Evolutionary conservation across 2,797 vertebrate species (phyloP).

Genomic region (Peromyscus attwateri): DNA sequence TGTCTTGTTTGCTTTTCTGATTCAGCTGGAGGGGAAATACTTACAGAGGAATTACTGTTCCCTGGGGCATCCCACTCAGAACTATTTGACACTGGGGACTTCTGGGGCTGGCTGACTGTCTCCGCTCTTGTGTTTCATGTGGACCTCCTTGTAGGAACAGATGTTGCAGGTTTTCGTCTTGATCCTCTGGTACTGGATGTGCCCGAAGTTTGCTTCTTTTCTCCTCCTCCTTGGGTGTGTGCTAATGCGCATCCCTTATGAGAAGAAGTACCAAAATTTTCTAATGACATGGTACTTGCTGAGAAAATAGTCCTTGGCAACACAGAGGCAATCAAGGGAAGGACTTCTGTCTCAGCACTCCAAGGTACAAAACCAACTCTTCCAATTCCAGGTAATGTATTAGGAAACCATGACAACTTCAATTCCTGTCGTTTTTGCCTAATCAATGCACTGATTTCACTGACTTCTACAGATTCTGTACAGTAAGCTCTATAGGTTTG

Average conservation of each 20-base stretch:
- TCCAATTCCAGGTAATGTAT: conserved; percentile 87
- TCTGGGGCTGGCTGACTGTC: conserved; percentile 88
- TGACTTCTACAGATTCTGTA: conserved; percentile 89
- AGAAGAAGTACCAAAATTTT: conserved; percentile 93
- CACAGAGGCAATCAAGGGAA: conserved; percentile 87
- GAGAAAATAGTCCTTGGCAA: conserved; percentile 88
- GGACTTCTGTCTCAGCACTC: conserved; percentile 84
- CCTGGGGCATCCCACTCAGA: conserved; percentile 91
- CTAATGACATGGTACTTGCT: conserved; percentile 87
- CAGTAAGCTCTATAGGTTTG: conserved; percentile 84
- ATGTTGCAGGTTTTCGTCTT: conserved; percentile 90
- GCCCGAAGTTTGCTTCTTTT: conserved; percentile 92
- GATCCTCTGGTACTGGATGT: conserved; percentile 92
- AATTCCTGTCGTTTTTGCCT: conserved; percentile 91
- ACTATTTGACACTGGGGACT: conserved; percentile 88
- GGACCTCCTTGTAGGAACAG: conserved; percentile 91
- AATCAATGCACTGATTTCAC: conserved; percentile 87
- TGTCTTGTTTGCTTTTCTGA: conserved; percentile 85
- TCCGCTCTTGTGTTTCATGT: conserved; percentile 91
- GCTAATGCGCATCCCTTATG: conserved; percentile 92
- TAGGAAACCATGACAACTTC: conserved; percentile 91
- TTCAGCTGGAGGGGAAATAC: conserved; percentile 85
- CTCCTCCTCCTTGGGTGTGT: conserved; percentile 94
- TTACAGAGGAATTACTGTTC: conserved; percentile 86
- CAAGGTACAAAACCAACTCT: conserved; percentile 86